These are phyloP conservation scores for Oriolus oriolus DNA, from an alignment of 2,113 vertebrate species.

Conservation along the genomic window DNA sequence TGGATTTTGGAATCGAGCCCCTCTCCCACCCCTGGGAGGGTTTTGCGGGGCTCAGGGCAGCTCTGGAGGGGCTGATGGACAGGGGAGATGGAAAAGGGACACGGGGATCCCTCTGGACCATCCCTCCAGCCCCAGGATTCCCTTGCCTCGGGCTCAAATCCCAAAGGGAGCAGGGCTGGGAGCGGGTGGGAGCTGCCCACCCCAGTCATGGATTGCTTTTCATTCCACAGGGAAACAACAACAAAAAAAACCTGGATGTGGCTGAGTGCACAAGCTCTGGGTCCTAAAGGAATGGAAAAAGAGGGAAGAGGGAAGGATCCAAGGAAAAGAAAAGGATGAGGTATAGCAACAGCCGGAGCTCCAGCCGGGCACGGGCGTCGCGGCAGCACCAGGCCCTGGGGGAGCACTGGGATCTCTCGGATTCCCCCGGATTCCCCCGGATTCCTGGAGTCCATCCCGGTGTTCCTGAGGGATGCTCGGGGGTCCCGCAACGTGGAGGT, in stretches of 20 bases:
- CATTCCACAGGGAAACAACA: neutral
- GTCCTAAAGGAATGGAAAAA: neutral
- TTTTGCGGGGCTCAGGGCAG: neutral
- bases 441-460: neutral
- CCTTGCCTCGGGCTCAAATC: neutral
- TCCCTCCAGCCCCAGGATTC: neutral
- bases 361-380: neutral
- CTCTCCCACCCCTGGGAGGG: neutral
- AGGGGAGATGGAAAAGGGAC: neutral
- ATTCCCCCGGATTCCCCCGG: neutral
- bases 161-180: neutral
- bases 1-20: neutral
- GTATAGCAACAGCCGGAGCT: constrained; percentile 20
- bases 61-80: neutral
- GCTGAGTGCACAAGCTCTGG: constrained; percentile 4
- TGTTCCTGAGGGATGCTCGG: neutral
- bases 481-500: neutral
- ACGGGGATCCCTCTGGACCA: neutral
- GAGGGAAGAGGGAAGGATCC: neutral
- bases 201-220: neutral
- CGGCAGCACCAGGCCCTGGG: neutral
- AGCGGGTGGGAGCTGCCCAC: neutral
- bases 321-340: constrained; percentile 2
- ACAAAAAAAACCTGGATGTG: neutral
- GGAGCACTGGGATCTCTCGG: neutral